Conservation (phyloP, 37 sponge, comb jelly and placozoan genomes). For the Geodia barretti region DNA sequence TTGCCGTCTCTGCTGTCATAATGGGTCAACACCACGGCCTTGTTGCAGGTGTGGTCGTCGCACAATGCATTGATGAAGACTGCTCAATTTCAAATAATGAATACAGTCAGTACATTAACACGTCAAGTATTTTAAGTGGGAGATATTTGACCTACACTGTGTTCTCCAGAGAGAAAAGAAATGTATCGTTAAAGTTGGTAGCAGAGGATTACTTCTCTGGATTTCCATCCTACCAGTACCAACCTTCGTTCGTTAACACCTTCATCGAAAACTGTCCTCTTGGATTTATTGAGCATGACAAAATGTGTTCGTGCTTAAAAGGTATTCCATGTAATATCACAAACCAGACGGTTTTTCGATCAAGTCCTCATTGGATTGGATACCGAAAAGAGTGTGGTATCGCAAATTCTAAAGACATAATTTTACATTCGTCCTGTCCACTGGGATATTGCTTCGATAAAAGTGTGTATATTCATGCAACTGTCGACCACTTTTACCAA, state of each 20-base stretch:
- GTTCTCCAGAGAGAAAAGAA: not conserved
- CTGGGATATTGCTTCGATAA: not conserved
- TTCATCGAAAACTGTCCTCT: not conserved
- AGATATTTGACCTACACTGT: not conserved
- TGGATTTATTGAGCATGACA: not conserved
- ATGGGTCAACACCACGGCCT: constrained; percentile 4
- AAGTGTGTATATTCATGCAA: not conserved
- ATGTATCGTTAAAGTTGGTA: not conserved
- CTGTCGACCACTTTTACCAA: not conserved
- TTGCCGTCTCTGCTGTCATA: not conserved
- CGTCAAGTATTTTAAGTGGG: not conserved
- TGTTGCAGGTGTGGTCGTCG: not conserved
- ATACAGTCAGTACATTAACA: not conserved
- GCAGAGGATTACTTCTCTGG: not conserved
- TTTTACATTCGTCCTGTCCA: not conserved
- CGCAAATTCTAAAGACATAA: not conserved
- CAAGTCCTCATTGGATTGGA: not conserved
- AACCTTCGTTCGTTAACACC: not conserved
- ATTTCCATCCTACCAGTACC: not conserved
- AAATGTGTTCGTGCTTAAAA: not conserved
- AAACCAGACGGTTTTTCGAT: not conserved
- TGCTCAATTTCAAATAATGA: not conserved
- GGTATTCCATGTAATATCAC: not conserved
- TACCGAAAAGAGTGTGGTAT: not conserved
- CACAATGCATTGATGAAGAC: not conserved